phyloP scores from a whole-genome alignment of 2,888 invertebrate species.

The Eucriotettix oculatus region DNA sequence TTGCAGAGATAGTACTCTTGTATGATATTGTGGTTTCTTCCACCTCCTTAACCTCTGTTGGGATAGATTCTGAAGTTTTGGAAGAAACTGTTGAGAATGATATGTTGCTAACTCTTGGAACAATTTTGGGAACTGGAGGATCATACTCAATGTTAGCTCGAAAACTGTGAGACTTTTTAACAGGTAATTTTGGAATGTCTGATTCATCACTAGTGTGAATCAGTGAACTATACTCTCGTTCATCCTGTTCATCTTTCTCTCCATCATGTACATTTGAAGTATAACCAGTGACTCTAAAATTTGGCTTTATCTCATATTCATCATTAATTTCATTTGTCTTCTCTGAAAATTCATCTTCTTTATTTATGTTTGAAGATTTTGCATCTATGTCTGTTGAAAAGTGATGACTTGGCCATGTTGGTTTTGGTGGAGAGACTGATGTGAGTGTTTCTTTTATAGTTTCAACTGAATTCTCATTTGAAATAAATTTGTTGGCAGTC shows the following conservation, averaged over 20 bases:
- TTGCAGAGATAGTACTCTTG: neutral
- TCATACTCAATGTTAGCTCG: slow-evolving; percentile 20
- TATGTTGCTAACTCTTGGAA: neutral
- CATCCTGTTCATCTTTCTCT: slow-evolving; percentile 15
- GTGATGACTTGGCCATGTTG: slow-evolving; percentile 19
- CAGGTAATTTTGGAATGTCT: slow-evolving; percentile 34
- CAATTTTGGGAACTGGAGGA: neutral
- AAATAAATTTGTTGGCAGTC: neutral
- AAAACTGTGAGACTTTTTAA: slow-evolving; percentile 58
- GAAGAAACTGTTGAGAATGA: neutral
- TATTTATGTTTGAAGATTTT: neutral
- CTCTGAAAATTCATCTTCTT: neutral
- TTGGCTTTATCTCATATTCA: neutral
- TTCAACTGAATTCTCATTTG: neutral
- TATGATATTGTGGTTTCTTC: neutral
- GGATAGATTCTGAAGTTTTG: neutral
- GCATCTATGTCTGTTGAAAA: neutral
- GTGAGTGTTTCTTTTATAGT: neutral
- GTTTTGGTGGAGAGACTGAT: slow-evolving; percentile 29
- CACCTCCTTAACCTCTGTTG: neutral
- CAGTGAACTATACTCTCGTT: slow-evolving; percentile 22
- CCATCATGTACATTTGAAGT: neutral
- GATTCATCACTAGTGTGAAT: slow-evolving; percentile 21
- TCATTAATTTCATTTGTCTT: neutral
- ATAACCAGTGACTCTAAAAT: neutral